Percentiles rank a stretch among this genome's conserved stretches.
These are phyloP conservation scores for Malurus leucopterus DNA, from an alignment of 2,797 vertebrate species.

Conservation along the genomic window DNA sequence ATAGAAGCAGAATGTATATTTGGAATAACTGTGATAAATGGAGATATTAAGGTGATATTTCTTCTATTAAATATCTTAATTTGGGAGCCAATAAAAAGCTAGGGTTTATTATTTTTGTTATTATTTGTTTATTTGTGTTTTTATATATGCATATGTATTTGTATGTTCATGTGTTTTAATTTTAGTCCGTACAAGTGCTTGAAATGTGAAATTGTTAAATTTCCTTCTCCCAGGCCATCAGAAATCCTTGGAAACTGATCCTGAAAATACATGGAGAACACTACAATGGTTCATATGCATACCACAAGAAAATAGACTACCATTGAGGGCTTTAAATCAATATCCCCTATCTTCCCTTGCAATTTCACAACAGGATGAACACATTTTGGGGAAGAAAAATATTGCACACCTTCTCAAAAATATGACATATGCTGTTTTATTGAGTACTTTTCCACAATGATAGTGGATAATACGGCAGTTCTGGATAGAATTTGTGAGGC, in stretches of 20 bases:
- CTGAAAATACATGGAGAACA: neutral
- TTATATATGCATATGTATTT: neutral
- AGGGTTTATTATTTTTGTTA: neutral
- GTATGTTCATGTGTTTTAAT: neutral
- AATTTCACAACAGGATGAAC: neutral
- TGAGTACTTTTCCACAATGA: neutral
- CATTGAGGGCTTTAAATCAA: neutral
- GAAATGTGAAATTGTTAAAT: neutral
- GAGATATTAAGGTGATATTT: slow-evolving; percentile 25
- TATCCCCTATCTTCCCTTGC: neutral
- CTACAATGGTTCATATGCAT: neutral
- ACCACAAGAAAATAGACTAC: neutral
- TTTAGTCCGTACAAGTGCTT: neutral
- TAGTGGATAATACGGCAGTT: neutral
- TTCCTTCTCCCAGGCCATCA: neutral
- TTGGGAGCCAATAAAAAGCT: neutral
- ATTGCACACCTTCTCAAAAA: neutral
- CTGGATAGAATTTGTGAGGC: neutral
- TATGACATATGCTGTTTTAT: neutral
- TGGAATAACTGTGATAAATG: neutral
- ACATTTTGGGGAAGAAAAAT: neutral
- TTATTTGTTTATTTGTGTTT: neutral
- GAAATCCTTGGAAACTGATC: neutral
- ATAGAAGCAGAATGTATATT: neutral
- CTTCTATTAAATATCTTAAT: slow-evolving; percentile 1